Conservation (phyloP, 2,797 vertebrate genomes). For the Enteromius anoplus region DNA sequence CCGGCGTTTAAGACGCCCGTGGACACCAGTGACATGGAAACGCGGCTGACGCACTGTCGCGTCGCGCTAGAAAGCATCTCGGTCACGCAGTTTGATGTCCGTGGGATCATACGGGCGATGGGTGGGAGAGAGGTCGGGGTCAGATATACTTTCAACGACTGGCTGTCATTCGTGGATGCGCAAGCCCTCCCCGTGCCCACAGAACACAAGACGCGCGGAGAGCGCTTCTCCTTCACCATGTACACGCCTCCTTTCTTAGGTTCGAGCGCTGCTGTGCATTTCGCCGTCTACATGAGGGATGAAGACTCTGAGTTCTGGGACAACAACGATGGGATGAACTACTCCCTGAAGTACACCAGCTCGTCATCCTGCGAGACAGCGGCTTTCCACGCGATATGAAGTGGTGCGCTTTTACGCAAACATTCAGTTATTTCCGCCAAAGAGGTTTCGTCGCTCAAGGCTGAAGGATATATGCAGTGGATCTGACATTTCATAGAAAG, state of each 20-base stretch:
- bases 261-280: constrained; percentile 75
- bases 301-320: constrained; percentile 87
- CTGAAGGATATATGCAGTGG: not conserved
- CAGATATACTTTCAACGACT: constrained; percentile 90
- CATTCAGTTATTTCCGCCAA: not conserved
- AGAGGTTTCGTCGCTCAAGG: not conserved
- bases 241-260: constrained; percentile 79
- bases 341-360: constrained; percentile 75
- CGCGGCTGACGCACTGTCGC: constrained; percentile 67
- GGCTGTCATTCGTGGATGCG: constrained; percentile 85
- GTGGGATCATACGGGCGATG: constrained; percentile 71
- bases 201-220: constrained; percentile 22
- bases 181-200: constrained; percentile 70
- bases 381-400: constrained; percentile 55
- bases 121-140: constrained; percentile 76
- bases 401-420: constrained; percentile 28
- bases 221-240: constrained; percentile 81
- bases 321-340: constrained; percentile 88
- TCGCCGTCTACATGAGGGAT: constrained; percentile 82
- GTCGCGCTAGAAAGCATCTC: constrained; percentile 81
- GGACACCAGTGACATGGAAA: constrained; percentile 58
- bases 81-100: constrained; percentile 69
- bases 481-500: not conserved
- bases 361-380: constrained; percentile 43
- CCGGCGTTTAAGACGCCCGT: constrained; percentile 66